Base-by-base conservation (phyloP, 2,888 invertebrate species). In the Idaea aversata region DNA sequence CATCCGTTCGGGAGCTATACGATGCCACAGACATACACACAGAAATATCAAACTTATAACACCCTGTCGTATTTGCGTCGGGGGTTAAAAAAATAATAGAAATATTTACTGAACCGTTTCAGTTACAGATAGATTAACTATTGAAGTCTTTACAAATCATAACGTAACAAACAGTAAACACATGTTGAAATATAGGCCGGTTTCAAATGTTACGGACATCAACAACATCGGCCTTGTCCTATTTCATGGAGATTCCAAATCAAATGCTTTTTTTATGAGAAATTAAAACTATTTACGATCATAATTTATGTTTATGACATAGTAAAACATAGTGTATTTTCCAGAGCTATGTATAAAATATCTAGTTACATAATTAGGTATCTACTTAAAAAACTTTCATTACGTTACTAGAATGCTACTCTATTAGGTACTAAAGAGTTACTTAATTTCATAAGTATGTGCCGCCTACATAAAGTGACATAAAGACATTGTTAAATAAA, bases 401-500 rank as follows among this genome's bases (percentile, higher is more conserved):
- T 4, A 47, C 2, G 7, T 13, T 7, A 13, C 47, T 47, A 47
- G 6, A 10, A 25, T 25, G 25, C 25, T 47, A 47, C 47, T 47
- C 7, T 47, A 47, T 7, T n/a, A n/a, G n/a, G n/a, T 47, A 47
- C 47, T 47, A 47, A 47, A 47, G 47, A 7, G 7, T 47, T 47
- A 47, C 47, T 47, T 10, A 2, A 47, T 10, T 47, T 47, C 10
- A 47, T 47, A 47, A 47, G 47, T 47, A 47, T 13, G 47, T 47
- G 10, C 47, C 47, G 47, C 47, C 47, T 10, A 47, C 47, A 47
- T 10, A 47, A 47, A 47, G 10, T 47, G 47, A 60, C 62, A 62
- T 61, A 66, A 67, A 65, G 65, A 68, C 62, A 67, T 36, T 62
- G 68, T 68, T 62, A 64, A 25, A 57, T 68, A 70, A 63, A 61